A percentile compares a stretch with the other conserved stretches of the same genome.
Evolutionary conservation across 2,888 invertebrate genomes (phyloP).

Genomic region (Ectemnius lituratus): DNA sequence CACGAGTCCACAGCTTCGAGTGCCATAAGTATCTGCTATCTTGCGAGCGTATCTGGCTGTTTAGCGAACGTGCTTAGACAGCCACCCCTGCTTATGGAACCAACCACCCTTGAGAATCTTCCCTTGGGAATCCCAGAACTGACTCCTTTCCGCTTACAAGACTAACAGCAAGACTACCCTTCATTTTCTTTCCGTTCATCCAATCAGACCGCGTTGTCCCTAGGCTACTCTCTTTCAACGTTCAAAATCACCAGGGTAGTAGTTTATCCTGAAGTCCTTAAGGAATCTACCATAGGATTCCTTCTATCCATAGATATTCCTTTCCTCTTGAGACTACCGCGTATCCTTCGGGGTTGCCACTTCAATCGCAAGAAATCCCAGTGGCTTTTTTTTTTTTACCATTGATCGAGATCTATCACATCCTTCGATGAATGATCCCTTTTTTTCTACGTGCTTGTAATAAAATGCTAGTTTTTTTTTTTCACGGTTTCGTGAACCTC

Average conservation of each 20-base stretch:
- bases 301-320: too few species aligned
- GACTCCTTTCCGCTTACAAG: constrained; percentile 9
- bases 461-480: too few species aligned
- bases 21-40: constrained; percentile 68
- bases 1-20: constrained; percentile 65
- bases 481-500: too few species aligned
- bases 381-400: too few species aligned
- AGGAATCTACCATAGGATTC: too few species aligned
- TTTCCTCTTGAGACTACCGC: too few species aligned
- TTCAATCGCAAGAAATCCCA: too few species aligned
- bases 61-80: constrained; percentile 69
- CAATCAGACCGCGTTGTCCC: neutral
- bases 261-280: neutral
- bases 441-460: too few species aligned
- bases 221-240: neutral
- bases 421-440: too few species aligned
- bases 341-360: too few species aligned
- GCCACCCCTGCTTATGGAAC: constrained; percentile 50
- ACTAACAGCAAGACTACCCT: neutral
- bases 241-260: neutral
- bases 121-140: constrained; percentile 31
- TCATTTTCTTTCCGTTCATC: constrained; percentile 4
- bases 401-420: too few species aligned
- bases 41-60: constrained; percentile 65
- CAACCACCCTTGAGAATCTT: constrained; percentile 28